Percentiles rank a stretch among this genome's conserved stretches.
phyloP scores from a whole-genome alignment of 2,888 invertebrate genomes.

The Watsonalla cultraria region DNA sequence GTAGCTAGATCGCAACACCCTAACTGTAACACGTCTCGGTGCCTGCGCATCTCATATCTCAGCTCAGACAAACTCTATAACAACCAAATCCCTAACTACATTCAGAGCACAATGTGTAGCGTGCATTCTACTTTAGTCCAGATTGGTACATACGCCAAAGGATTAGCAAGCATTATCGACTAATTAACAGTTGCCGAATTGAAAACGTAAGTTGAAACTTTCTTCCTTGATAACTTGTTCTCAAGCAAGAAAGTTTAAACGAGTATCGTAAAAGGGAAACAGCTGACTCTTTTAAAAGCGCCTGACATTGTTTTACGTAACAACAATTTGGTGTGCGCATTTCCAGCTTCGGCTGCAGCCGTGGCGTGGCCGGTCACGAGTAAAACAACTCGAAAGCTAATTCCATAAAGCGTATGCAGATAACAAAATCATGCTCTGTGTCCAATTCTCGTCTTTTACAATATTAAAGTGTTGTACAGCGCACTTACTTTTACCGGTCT shows the following conservation, averaged over 20 bases:
- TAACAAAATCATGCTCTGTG: slow-evolving; percentile 24
- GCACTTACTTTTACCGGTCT: slow-evolving; percentile 37
- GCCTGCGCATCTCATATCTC: slow-evolving; percentile 25
- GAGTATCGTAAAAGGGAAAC: slow-evolving; percentile 24
- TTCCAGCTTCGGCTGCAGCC: slow-evolving; percentile 15
- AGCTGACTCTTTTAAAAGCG: slow-evolving; percentile 10
- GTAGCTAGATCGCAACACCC: slow-evolving; percentile 32
- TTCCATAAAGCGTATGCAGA: slow-evolving; percentile 6
- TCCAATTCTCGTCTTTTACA: slow-evolving; percentile 16
- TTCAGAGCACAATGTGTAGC: background rate
- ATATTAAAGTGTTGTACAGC: slow-evolving; percentile 6
- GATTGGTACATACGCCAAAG: too few species aligned
- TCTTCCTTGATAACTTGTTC: slow-evolving; percentile 20
- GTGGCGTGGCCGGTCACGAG: slow-evolving; percentile 25
- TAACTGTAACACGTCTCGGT: slow-evolving; percentile 62
- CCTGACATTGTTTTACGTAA: background rate
- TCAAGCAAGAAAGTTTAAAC: slow-evolving; percentile 22
- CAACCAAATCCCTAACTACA: slow-evolving; percentile 9
- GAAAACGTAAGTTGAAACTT: slow-evolving; percentile 39
- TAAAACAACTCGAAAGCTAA: slow-evolving; percentile 24
- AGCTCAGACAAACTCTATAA: slow-evolving; percentile 13
- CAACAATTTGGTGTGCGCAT: slow-evolving; percentile 9
- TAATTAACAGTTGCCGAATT: slow-evolving; percentile 7
- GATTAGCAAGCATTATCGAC: slow-evolving; percentile 6
- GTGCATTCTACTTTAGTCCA: too few species aligned